Percentiles rank a stretch among this genome's conserved stretches.
Conservation (phyloP, 2,113 vertebrate genomes). For the Chauna torquata region DNA sequence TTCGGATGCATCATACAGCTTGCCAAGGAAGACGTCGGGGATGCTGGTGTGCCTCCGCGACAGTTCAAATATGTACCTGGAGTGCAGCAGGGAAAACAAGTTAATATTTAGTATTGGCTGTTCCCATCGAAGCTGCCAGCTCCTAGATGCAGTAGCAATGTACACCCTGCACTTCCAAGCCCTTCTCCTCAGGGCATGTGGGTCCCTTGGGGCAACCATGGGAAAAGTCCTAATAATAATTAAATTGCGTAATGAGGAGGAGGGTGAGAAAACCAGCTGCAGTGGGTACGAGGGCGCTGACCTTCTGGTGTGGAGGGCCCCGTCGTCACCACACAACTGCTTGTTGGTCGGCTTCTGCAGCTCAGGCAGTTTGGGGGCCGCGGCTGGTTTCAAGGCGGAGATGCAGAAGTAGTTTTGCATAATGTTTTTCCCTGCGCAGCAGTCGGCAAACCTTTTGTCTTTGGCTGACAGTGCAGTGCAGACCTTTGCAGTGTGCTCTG, state of each 20-base stretch:
- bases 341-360: not conserved
- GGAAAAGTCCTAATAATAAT: not conserved
- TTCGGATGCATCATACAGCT: not conserved
- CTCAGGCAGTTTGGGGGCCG: not conserved
- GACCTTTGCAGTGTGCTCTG: slow-evolving; percentile 52
- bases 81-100: not conserved
- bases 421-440: slow-evolving; percentile 61
- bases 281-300: not conserved
- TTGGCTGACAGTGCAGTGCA: slow-evolving; percentile 39
- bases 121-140: not conserved
- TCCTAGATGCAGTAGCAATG: not conserved
- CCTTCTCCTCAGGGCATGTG: not conserved
- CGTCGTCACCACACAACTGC: not conserved
- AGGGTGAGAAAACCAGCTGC: not conserved
- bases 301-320: not conserved
- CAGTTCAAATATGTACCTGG: slow-evolving; percentile 71
- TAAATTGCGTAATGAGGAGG: accelerated
- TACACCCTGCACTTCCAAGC: not conserved
- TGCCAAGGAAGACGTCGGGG: slow-evolving; percentile 68
- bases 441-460: slow-evolving; percentile 47
- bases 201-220: not conserved
- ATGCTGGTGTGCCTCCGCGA: slow-evolving; percentile 41
- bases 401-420: slow-evolving; percentile 63
- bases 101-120: not conserved
- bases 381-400: not conserved